phyloP scores from a whole-genome alignment of 2,113 vertebrate species.

The Siniperca knerii region DNA sequence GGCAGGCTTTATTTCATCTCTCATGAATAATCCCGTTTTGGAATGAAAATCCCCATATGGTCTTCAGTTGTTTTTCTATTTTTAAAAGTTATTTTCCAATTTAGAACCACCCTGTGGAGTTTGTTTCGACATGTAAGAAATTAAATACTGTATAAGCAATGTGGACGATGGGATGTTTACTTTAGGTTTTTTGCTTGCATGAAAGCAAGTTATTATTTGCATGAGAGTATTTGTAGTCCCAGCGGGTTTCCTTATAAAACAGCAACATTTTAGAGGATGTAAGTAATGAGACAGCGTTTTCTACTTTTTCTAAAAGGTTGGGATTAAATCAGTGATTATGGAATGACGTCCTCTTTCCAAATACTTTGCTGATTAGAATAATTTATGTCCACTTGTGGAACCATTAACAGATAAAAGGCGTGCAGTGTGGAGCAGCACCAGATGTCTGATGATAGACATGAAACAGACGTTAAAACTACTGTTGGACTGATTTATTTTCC shows the following conservation, averaged over 20 bases:
- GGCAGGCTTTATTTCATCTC: background rate
- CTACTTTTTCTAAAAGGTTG: background rate
- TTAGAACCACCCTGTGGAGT: background rate
- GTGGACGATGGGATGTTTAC: background rate
- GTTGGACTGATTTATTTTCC: background rate
- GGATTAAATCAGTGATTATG: no score
- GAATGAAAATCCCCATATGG: background rate
- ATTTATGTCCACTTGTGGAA: constrained; percentile 10
- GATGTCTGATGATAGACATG: background rate
- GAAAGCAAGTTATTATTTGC: background rate
- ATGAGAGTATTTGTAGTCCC: background rate
- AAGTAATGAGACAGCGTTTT: background rate
- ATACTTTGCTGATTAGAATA: background rate
- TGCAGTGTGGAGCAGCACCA: background rate
- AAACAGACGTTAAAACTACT: background rate
- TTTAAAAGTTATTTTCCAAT: background rate
- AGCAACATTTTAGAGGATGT: background rate
- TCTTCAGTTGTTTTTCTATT: constrained; percentile 4
- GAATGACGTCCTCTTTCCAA: background rate
- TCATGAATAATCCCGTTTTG: background rate
- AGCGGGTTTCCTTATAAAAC: background rate
- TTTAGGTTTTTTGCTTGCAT: background rate
- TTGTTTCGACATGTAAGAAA: background rate
- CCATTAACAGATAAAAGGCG: background rate
- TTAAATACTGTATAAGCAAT: background rate